Evolutionary conservation across 2,888 invertebrate species (phyloP).

Genomic region (Neoaliturus tenellus): DNA sequence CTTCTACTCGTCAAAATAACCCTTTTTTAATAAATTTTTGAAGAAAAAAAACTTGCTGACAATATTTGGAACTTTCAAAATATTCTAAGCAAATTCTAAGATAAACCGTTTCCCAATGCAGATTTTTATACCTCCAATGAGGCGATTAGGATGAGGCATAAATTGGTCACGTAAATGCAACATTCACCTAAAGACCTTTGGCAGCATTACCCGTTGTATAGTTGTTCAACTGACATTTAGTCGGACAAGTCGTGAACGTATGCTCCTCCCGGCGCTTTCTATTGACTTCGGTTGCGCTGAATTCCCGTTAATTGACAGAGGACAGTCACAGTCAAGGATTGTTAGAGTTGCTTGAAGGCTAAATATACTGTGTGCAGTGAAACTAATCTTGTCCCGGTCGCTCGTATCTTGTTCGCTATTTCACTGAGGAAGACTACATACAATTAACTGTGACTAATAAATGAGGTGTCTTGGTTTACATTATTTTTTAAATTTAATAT

Average conservation of each 20-base stretch:
- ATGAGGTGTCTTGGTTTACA: too few relatives aligned
- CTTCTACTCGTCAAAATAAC: too few relatives aligned
- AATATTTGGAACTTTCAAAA: too few relatives aligned
- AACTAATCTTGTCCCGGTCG: too few relatives aligned
- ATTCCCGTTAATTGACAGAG: slow-evolving; percentile 26
- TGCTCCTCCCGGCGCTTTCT: slow-evolving; percentile 14
- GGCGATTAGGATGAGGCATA: neutral
- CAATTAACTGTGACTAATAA: too few relatives aligned
- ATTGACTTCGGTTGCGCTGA: slow-evolving; percentile 7
- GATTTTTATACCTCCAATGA: neutral
- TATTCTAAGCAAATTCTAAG: too few relatives aligned
- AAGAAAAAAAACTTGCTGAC: too few relatives aligned
- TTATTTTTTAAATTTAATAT: too few relatives aligned
- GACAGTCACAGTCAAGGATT: neutral
- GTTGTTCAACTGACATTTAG: slow-evolving; percentile 45
- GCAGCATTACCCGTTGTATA: slow-evolving; percentile 3
- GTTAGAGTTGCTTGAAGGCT: neutral
- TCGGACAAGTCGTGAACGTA: slow-evolving; percentile 42
- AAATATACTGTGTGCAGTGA: neutral
- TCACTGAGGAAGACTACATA: too few relatives aligned
- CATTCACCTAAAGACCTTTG: slow-evolving; percentile 37
- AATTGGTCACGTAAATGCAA: neutral
- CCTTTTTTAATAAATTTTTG: too few relatives aligned
- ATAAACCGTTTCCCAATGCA: neutral
- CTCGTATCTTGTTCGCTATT: too few relatives aligned